Conservation (phyloP, 2,797 vertebrate genomes). For the Trachurus trachurus region DNA sequence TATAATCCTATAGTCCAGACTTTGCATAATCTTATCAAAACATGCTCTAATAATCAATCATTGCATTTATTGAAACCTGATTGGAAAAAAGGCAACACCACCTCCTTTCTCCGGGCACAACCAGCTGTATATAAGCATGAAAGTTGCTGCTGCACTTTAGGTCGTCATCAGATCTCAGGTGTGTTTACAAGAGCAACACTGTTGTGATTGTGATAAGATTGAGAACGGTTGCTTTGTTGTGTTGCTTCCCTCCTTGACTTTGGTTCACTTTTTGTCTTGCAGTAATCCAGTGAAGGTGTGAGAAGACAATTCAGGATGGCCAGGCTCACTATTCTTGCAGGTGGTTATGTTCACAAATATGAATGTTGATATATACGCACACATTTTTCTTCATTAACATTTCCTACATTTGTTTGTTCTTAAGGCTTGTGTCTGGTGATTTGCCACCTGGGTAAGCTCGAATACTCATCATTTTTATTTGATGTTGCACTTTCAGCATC, state of each 20-base stretch:
- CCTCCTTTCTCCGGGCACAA: slow-evolving; percentile 7
- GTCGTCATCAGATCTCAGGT: slow-evolving; percentile 42
- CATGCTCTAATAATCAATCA: slow-evolving; percentile 36
- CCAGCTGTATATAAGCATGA: slow-evolving; percentile 57
- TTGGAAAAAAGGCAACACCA: slow-evolving; percentile 4
- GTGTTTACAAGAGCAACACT: slow-evolving; percentile 20
- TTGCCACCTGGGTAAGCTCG: slow-evolving; percentile 76
- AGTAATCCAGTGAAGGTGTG: slow-evolving; percentile 27
- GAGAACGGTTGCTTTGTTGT: neutral
- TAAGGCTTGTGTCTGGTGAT: slow-evolving; percentile 60
- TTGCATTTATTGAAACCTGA: slow-evolving; percentile 33
- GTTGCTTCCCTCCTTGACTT: neutral
- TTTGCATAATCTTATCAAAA: slow-evolving; percentile 52
- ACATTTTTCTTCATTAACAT: neutral
- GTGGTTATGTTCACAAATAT: slow-evolving; percentile 37
- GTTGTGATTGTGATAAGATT: neutral
- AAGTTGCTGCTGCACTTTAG: slow-evolving; percentile 4
- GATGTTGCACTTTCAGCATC: neutral
- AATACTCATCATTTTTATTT: neutral
- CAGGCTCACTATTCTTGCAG: slow-evolving; percentile 71
- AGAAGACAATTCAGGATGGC: slow-evolving; percentile 59
- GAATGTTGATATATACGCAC: neutral
- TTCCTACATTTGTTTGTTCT: neutral
- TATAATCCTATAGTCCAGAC: slow-evolving; percentile 41
- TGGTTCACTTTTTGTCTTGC: slow-evolving; percentile 23